Evolutionary conservation across 2,113 vertebrate genomes (phyloP), one percentile per base, ranked within the genome.

Genomic region (Terrapene triunguis): DNA sequence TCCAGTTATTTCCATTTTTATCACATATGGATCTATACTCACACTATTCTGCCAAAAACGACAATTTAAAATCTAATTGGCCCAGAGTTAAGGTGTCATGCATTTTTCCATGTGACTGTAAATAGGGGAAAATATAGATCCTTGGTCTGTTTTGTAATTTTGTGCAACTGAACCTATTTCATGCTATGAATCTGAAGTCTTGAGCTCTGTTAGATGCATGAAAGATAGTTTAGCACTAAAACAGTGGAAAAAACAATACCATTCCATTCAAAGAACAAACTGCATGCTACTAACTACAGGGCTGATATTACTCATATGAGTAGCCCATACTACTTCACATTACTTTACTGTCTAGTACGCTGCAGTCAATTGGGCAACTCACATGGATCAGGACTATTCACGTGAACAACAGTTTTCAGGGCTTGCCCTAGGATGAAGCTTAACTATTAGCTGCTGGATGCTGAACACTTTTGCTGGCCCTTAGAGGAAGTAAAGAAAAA

Each of bases 1-100:
- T 32, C 81, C 91, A 84, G 80, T 76, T 92, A 72, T 12, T 96
- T 85, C 25, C 62, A 79, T 84, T 97, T 96, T 93, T 92, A 92
- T 89, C 14, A 4, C 47, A 14, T 5, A 35, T 51, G 42, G 76
- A 62, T 25, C 92, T 78, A 38, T 57, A 92, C n/a, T 87, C 50
- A 82, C 93, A 86, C 72, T 5, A 93, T 0, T 74, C 83, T 79
- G 84, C 80, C 82, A 80, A 84, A 85, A 80, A 47, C 32, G 14
- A 16, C 38, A 13, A 62, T 51, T 65, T 80, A 82, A 94, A 96
- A 97, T 42, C 48, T 4, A 80, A 48, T 76, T 92, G 25, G 72
- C 29, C 48, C 4, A 24, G 84, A 47, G 0, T 2, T 35, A 2
- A 81, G 86, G 78, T 0, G 2, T 1, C 0, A 35, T 3, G 9